A percentile compares a stretch with the other conserved stretches of the same genome.
phyloP scores from a whole-genome alignment of 2,113 vertebrate genomes.

The Dissostichus mawsoni region DNA sequence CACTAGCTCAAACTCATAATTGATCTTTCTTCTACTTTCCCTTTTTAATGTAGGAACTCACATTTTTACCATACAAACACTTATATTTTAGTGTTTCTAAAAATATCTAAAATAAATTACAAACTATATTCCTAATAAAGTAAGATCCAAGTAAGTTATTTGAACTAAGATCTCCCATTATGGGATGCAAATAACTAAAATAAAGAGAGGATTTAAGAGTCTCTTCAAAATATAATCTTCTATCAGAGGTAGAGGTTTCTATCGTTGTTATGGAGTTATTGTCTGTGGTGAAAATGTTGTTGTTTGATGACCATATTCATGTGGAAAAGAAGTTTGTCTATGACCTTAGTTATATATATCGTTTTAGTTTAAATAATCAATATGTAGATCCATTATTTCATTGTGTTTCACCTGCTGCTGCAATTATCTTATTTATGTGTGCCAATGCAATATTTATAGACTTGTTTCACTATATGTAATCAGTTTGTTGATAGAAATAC shows the following conservation, averaged over 20 bases:
- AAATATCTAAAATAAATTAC: no score
- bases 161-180: neutral
- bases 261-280: neutral
- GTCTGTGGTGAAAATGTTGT: neutral
- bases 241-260: neutral
- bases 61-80: no score
- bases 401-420: neutral
- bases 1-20: no score
- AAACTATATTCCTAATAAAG: neutral
- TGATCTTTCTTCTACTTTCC: no score
- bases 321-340: neutral
- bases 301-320: neutral
- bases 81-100: neutral
- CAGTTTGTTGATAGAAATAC: neutral
- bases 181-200: neutral
- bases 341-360: neutral
- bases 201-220: neutral
- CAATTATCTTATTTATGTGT: neutral
- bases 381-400: neutral
- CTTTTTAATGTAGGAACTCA: neutral
- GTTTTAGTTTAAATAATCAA: neutral
- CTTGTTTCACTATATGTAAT: neutral
- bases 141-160: neutral
- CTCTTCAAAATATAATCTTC: neutral
- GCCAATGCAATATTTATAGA: neutral